Percentiles rank a stretch among this genome's conserved stretches.
Conservation (phyloP, 2,888 invertebrate species). For the Tromatobia lineatoria region DNA sequence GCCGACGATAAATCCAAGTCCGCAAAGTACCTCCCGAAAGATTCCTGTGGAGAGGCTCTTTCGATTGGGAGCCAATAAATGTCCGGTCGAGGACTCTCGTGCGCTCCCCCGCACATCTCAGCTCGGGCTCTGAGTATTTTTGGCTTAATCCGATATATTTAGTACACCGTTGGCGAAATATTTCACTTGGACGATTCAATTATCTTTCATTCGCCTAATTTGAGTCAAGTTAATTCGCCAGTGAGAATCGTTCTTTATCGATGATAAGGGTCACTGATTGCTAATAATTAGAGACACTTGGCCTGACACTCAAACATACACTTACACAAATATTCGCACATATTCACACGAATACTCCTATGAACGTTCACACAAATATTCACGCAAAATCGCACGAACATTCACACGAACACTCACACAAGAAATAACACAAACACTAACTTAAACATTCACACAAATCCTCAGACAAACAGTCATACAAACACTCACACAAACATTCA, state of each 20-base stretch:
- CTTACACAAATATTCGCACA: no score
- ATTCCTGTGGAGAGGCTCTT: conserved; percentile 44
- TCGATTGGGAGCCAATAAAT: conserved; percentile 61
- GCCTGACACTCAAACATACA: no score
- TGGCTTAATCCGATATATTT: not conserved
- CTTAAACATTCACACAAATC: no score
- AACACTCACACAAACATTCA: no score
- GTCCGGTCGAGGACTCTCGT: conserved; percentile 30
- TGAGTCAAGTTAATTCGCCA: not conserved
- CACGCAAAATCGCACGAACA: no score
- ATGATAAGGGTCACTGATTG: not conserved
- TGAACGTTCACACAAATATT: no score
- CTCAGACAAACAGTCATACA: no score
- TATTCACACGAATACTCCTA: no score
- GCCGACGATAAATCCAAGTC: conserved; percentile 63
- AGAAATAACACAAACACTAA: no score
- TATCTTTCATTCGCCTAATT: not conserved
- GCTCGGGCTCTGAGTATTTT: conserved; percentile 26
- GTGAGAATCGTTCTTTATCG: not conserved
- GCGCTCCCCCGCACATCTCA: conserved; percentile 26
- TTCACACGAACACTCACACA: no score
- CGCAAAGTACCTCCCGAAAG: conserved; percentile 60
- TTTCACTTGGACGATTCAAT: conserved; percentile 13
- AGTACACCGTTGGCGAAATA: not conserved
- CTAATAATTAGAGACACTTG: no score